Evolutionary conservation across 2,113 vertebrate species (phyloP).

Genomic region (Dromas ardeola): DNA sequence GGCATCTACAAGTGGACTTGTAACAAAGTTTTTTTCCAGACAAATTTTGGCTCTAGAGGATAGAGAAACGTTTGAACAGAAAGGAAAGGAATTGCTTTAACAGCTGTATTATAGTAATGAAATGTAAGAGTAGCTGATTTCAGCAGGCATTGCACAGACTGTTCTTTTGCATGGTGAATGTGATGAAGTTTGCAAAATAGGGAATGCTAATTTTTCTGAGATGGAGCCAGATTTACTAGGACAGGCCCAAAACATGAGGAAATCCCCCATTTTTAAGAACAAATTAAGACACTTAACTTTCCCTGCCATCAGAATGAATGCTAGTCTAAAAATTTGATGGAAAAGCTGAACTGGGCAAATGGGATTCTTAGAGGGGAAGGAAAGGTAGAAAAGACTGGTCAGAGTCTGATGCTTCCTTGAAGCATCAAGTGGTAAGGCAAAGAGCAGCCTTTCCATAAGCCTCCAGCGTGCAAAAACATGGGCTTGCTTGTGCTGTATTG

Average conservation of each 20-base stretch:
- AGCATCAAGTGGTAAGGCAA: not conserved
- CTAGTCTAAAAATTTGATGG: not conserved
- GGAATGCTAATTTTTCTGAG: not conserved
- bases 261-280: not conserved
- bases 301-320: not conserved
- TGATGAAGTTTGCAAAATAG: not conserved
- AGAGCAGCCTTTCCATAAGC: not conserved
- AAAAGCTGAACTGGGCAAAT: not conserved
- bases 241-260: not conserved
- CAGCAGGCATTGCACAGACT: not conserved
- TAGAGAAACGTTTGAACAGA: not conserved
- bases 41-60: not conserved
- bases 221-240: not conserved
- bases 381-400: not conserved
- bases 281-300: not conserved
- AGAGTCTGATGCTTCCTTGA: not conserved
- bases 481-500: not conserved
- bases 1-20: not conserved
- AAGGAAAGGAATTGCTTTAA: conserved; percentile 1
- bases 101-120: not conserved
- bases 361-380: not conserved
- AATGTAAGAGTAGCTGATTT: not conserved
- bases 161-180: not conserved
- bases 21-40: not conserved
- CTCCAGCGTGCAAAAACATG: not conserved